Percentiles rank a stretch among this genome's conserved stretches.
phyloP scores from a whole-genome alignment of 2,113 vertebrate species.

The Oreochromis aureus region DNA sequence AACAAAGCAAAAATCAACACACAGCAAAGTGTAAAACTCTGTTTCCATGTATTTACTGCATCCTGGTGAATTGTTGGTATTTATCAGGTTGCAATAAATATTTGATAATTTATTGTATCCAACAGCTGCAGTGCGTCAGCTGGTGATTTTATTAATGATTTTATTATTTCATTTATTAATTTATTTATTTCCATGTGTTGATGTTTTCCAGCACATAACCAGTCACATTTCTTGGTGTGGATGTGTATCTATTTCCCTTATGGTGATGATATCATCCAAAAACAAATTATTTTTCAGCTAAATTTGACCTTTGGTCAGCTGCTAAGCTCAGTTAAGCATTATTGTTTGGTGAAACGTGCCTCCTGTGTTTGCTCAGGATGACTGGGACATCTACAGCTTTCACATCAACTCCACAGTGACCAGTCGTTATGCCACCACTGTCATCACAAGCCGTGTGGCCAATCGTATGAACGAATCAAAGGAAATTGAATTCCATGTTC shows the following conservation, averaged over 20 bases:
- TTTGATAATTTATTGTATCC: background rate
- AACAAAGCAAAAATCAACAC: background rate
- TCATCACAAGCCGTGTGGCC: conserved; percentile 85
- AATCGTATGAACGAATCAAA: conserved; percentile 75
- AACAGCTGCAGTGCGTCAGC: background rate
- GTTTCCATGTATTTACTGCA: background rate
- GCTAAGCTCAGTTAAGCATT: background rate
- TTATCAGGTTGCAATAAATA: background rate
- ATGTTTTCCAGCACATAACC: background rate
- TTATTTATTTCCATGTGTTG: background rate
- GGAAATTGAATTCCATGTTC: conserved; percentile 85
- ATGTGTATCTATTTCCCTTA: background rate
- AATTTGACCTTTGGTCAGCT: background rate
- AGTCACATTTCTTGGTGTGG: background rate
- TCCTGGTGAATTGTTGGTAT: background rate
- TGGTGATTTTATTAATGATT: background rate
- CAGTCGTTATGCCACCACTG: conserved; percentile 85
- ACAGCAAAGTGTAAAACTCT: background rate
- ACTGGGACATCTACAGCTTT: conserved; percentile 82
- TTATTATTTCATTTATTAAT: background rate
- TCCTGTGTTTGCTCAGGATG: conserved; percentile 31
- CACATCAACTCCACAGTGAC: conserved; percentile 85
- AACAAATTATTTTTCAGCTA: background rate
- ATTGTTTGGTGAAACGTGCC: background rate
- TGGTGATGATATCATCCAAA: background rate